Conservation (phyloP, 2,888 invertebrate species). For the Ptycholaimellus sp. region DNA sequence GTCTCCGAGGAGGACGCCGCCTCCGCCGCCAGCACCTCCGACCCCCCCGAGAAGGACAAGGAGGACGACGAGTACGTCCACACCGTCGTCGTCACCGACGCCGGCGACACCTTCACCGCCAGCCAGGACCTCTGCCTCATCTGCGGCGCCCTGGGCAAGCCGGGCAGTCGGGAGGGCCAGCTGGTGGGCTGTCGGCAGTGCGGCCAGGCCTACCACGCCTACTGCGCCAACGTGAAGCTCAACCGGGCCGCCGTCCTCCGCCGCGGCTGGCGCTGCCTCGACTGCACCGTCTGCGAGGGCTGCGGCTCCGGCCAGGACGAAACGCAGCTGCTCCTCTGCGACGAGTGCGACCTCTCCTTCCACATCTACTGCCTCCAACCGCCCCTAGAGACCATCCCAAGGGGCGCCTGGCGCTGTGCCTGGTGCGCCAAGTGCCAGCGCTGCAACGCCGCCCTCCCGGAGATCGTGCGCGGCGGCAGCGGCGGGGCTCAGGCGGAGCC, state of each 20-base stretch:
- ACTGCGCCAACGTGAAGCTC: slow-evolving; percentile 80
- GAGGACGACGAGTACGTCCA: slow-evolving; percentile 27
- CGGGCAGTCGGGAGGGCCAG: slow-evolving; percentile 53
- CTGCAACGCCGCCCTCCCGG: slow-evolving; percentile 14
- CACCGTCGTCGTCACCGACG: slow-evolving; percentile 29
- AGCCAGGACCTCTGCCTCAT: slow-evolving; percentile 80
- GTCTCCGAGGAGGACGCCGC: neutral
- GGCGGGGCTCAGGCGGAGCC: slow-evolving; percentile 14
- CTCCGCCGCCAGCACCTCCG: too few relatives aligned
- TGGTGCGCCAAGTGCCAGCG: slow-evolving; percentile 28
- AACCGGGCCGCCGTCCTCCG: slow-evolving; percentile 64
- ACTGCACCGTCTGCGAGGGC: slow-evolving; percentile 96
- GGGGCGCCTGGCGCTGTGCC: slow-evolving; percentile 92
- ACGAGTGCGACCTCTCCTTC: slow-evolving; percentile 96
- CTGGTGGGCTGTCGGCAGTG: slow-evolving; percentile 90
- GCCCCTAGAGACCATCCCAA: slow-evolving; percentile 66
- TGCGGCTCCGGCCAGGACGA: slow-evolving; percentile 92
- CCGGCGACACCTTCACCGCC: slow-evolving; percentile 27
- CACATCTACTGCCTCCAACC: slow-evolving; percentile 97
- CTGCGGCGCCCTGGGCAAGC: slow-evolving; percentile 87
- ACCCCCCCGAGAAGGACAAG: too few relatives aligned
- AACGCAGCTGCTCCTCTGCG: slow-evolving; percentile 70
- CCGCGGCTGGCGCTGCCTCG: slow-evolving; percentile 88
- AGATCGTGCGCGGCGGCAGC: neutral
- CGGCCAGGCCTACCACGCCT: slow-evolving; percentile 96